These are phyloP conservation scores for Brotula barbata DNA, from an alignment of 2,797 vertebrate species.

Conservation along the genomic window DNA sequence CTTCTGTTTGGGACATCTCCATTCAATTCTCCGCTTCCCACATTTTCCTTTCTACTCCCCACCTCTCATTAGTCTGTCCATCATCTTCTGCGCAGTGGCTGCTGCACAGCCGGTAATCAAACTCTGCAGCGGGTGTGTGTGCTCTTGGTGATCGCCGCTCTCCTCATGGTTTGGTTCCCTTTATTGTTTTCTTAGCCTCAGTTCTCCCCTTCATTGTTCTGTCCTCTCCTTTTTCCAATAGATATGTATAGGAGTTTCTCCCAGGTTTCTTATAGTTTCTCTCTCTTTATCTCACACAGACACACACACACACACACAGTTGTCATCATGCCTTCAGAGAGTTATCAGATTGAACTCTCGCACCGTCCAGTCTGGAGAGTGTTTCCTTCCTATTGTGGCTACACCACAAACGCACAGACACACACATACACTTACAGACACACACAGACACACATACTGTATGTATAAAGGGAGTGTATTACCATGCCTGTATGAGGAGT, in stretches of 20 bases:
- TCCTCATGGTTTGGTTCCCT: constrained; percentile 4
- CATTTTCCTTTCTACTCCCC: constrained; percentile 31
- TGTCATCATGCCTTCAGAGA: constrained; percentile 35
- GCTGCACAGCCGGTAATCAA: no score
- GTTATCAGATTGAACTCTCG: constrained; percentile 62
- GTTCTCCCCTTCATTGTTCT: constrained; percentile 16
- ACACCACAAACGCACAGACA: constrained; percentile 15
- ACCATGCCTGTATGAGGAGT: constrained; percentile 74
- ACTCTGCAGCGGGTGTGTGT: no score
- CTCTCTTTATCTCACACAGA: constrained; percentile 24
- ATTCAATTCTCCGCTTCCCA: constrained; percentile 12
- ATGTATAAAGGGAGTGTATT: constrained; percentile 38
- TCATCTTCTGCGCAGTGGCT: constrained; percentile 33
- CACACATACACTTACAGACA: neutral
- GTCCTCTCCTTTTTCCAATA: constrained; percentile 16
- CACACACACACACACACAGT: constrained; percentile 16
- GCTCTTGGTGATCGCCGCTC: no score
- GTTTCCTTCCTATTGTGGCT: constrained; percentile 18
- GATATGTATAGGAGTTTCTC: no score
- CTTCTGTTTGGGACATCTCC: constrained; percentile 49
- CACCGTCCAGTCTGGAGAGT: constrained; percentile 17
- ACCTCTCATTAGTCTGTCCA: constrained; percentile 39
- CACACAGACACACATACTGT: neutral
- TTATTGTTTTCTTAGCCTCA: constrained; percentile 3
- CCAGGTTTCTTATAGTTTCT: no score